These are phyloP conservation scores for Nemurella pictetii DNA, from an alignment of 2,888 invertebrate genomes.

Conservation along the genomic window DNA sequence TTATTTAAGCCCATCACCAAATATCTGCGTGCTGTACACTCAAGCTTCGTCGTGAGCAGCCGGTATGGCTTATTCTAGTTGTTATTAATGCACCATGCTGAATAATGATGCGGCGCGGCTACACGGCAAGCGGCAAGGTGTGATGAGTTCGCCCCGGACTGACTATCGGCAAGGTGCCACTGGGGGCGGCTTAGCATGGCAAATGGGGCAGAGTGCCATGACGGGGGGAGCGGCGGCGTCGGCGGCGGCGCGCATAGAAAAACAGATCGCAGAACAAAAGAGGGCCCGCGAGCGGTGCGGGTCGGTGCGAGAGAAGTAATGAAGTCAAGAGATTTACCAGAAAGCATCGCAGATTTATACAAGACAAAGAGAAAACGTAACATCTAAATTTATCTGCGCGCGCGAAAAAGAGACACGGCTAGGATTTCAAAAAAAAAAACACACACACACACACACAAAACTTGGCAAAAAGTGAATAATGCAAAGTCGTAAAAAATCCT, in stretches of 20 bases:
- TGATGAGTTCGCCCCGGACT: background rate
- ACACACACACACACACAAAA: no score
- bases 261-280: conserved; percentile 24
- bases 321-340: conserved; percentile 31
- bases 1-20: background rate
- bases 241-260: background rate
- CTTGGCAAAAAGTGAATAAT: conserved; percentile 27
- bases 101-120: background rate
- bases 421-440: conserved; percentile 16
- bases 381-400: conserved; percentile 2
- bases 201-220: conserved; percentile 2
- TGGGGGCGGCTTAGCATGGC: conserved; percentile 17
- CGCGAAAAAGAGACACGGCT: conserved; percentile 14
- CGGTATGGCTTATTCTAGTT: no score
- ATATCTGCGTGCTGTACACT: background rate
- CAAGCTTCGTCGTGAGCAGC: background rate
- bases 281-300: background rate
- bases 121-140: background rate
- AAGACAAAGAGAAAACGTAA: conserved; percentile 24
- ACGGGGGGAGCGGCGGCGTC: background rate
- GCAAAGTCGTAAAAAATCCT: conserved; percentile 30
- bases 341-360: conserved; percentile 20
- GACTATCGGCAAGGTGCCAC: background rate
- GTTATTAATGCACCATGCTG: background rate
- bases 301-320: background rate